These are phyloP conservation scores for Montipora capitata DNA, from an alignment of 92 coral and sea anemone species.

Conservation along the genomic window DNA sequence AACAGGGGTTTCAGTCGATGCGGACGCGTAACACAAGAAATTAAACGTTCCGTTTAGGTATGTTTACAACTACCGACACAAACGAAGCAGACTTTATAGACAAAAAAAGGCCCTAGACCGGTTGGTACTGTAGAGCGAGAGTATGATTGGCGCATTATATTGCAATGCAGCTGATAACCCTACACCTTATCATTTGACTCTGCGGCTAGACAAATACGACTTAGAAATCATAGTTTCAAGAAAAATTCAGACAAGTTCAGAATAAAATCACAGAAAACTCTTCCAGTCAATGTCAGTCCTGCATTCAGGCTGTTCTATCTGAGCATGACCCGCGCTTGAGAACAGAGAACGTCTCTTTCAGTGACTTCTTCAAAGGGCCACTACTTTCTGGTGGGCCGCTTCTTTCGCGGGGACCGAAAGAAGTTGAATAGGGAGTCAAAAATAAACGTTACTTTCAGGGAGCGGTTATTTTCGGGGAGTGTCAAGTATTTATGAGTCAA, in stretches of 20 bases:
- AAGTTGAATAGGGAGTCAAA: too few relatives aligned
- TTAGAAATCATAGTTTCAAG: not conserved
- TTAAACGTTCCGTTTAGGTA: not conserved
- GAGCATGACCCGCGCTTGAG: not conserved
- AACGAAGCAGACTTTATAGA: slow-evolving; percentile 1
- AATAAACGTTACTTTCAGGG: not conserved
- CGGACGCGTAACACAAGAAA: not conserved
- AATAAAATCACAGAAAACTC: not conserved
- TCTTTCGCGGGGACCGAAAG: not conserved
- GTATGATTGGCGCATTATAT: not conserved
- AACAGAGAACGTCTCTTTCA: not conserved
- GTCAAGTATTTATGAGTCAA: too few relatives aligned
- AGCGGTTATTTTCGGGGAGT: not conserved
- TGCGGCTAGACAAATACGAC: not conserved
- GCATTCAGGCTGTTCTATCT: not conserved
- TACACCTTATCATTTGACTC: not conserved
- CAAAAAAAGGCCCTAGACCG: not conserved
- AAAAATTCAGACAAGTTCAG: slow-evolving; percentile 4
- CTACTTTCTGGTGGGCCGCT: not conserved
- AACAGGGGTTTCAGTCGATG: not conserved
- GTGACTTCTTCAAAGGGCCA: not conserved
- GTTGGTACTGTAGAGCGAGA: not conserved
- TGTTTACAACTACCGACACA: not conserved
- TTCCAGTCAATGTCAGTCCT: not conserved
- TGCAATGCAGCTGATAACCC: not conserved